phyloP scores from a whole-genome alignment of 2,888 invertebrate species.

The Tachystola acroxantha region DNA sequence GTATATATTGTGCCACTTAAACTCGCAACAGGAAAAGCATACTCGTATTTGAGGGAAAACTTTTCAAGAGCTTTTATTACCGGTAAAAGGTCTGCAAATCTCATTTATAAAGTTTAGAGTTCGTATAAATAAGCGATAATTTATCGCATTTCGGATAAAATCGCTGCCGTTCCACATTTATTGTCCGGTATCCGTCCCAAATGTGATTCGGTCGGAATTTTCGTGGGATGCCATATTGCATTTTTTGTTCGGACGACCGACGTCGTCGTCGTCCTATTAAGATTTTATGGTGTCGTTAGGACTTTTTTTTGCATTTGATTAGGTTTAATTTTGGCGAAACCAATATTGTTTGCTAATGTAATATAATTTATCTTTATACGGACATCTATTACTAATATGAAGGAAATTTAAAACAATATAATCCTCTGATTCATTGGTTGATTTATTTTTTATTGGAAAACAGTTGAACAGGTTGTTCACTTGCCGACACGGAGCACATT shows the following conservation, averaged over 20 bases:
- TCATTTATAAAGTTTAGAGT: neutral
- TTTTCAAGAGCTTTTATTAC: conserved; percentile 2
- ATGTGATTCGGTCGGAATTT: conserved; percentile 2
- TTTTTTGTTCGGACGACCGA: conserved; percentile 4
- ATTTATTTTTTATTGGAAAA: too few species aligned
- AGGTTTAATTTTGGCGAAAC: too few species aligned
- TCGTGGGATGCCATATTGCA: conserved; percentile 5
- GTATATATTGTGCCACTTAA: neutral
- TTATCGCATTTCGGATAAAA: neutral
- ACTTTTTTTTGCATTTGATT: conserved; percentile 3
- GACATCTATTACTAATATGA: too few species aligned
- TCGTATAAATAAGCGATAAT: conserved; percentile 1
- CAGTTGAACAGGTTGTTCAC: too few species aligned
- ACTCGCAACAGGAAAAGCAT: neutral
- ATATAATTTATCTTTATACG: too few species aligned
- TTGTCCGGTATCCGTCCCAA: conserved; percentile 3
- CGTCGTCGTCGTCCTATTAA: conserved; percentile 6
- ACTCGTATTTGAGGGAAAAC: neutral
- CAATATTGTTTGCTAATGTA: too few species aligned
- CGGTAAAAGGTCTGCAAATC: neutral
- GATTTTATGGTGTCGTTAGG: conserved; percentile 8
- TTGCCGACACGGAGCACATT: too few species aligned
- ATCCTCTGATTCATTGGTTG: too few species aligned
- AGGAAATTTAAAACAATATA: too few species aligned
- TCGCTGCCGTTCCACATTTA: conserved; percentile 1